phyloP scores from a whole-genome alignment of 1,140 invertebrate species.

The Pemphigus obesinymphae region DNA sequence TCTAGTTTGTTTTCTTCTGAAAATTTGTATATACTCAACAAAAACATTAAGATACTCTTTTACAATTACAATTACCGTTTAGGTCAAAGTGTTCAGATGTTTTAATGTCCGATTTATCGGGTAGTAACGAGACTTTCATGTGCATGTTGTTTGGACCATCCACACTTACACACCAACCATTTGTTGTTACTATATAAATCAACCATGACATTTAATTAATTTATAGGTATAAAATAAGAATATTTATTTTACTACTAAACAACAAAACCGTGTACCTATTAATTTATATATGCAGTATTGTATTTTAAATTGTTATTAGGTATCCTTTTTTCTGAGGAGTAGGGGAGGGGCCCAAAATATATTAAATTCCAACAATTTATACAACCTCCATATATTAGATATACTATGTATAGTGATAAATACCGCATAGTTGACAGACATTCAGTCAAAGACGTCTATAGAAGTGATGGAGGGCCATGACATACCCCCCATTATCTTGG shows the following conservation, averaged over 20 bases:
- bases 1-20: conserved; percentile 17
- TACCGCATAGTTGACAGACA: no score
- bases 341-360: no score
- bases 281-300: no score
- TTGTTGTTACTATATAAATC: not conserved
- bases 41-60: not conserved
- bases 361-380: no score
- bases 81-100: not conserved
- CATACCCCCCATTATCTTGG: no score
- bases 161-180: conserved; percentile 34
- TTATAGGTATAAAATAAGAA: not conserved
- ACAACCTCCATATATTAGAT: no score
- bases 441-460: no score
- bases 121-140: conserved; percentile 29
- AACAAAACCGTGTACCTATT: not conserved
- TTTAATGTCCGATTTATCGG: not conserved
- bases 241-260: not conserved
- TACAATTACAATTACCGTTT: not conserved
- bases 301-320: no score
- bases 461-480: no score
- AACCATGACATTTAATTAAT: not conserved
- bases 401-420: no score
- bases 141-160: conserved; percentile 31
- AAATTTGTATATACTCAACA: not conserved
- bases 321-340: no score